Evolutionary conservation across 2,797 vertebrate species (phyloP).

Genomic region (Gymnothorax javanicus): DNA sequence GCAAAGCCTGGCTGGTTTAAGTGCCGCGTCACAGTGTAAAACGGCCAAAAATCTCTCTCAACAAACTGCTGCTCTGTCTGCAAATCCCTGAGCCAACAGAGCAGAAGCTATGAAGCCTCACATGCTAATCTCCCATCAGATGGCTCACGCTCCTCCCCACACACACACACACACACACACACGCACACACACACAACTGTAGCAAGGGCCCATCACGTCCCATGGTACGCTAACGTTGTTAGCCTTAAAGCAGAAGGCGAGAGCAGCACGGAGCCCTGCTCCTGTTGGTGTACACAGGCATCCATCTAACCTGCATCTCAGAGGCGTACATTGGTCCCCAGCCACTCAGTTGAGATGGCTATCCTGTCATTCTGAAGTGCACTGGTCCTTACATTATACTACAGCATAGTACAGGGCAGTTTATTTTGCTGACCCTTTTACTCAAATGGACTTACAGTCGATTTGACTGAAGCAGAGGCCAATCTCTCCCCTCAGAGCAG

Average conservation of each 20-base stretch:
- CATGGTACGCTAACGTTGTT: neutral
- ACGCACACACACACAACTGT: neutral
- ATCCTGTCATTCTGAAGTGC: no score
- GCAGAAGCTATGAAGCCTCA: neutral
- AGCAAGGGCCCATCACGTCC: neutral
- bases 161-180: neutral
- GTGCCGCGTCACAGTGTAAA: neutral
- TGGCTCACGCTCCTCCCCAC: slow-evolving; percentile 17
- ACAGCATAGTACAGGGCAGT: no score
- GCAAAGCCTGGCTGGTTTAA: no score
- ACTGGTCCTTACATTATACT: no score
- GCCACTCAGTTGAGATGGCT: neutral
- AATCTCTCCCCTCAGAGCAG: no score
- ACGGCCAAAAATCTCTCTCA: neutral
- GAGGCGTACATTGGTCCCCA: neutral
- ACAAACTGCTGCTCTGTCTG: slow-evolving; percentile 44
- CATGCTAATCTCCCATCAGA: no score
- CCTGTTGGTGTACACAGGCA: neutral
- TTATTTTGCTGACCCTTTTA: no score
- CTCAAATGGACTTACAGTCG: no score
- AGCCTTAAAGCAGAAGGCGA: neutral
- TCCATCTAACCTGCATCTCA: neutral
- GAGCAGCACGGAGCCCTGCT: neutral
- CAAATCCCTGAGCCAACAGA: slow-evolving; percentile 46
- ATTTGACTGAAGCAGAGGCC: no score